Conservation (phyloP, 2,797 vertebrate species). For the Crax fasciolata region DNA sequence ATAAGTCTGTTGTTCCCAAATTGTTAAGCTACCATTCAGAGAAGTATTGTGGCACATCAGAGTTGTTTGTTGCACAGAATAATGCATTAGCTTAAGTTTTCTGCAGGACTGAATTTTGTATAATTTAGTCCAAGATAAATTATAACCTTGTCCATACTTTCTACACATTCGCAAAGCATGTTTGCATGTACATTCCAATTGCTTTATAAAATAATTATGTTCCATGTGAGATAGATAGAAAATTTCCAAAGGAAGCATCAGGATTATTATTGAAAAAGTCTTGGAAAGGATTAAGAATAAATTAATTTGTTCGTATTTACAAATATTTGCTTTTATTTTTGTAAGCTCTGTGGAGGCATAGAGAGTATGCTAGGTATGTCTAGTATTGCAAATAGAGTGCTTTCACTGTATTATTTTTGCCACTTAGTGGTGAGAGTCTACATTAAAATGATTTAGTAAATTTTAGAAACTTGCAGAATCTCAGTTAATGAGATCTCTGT, state of each 20-base stretch:
- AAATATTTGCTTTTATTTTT: constrained; percentile 50
- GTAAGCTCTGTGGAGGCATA: constrained; percentile 19
- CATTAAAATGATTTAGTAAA: constrained; percentile 63
- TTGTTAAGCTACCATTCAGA: neutral
- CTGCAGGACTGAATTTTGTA: neutral
- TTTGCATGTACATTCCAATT: neutral
- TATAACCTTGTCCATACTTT: neutral
- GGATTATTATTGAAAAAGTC: constrained; percentile 8
- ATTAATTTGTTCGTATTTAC: constrained; percentile 30
- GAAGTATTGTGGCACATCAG: neutral
- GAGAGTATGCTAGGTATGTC: constrained; percentile 33
- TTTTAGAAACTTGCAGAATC: constrained; percentile 53
- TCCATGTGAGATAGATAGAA: neutral
- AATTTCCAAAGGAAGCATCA: constrained; percentile 2
- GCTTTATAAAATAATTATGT: constrained; percentile 20
- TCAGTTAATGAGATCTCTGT: constrained; percentile 50
- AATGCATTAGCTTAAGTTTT: neutral
- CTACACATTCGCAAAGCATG: neutral
- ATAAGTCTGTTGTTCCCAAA: neutral
- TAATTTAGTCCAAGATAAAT: neutral
- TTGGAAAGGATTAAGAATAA: constrained; percentile 23
- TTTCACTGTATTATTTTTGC: constrained; percentile 65
- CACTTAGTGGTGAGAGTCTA: constrained; percentile 39
- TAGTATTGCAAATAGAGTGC: constrained; percentile 31
- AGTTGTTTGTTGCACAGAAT: neutral